These are phyloP conservation scores for Spea hammondii DNA, from an alignment of 2,797 vertebrate genomes.

Conservation along the genomic window DNA sequence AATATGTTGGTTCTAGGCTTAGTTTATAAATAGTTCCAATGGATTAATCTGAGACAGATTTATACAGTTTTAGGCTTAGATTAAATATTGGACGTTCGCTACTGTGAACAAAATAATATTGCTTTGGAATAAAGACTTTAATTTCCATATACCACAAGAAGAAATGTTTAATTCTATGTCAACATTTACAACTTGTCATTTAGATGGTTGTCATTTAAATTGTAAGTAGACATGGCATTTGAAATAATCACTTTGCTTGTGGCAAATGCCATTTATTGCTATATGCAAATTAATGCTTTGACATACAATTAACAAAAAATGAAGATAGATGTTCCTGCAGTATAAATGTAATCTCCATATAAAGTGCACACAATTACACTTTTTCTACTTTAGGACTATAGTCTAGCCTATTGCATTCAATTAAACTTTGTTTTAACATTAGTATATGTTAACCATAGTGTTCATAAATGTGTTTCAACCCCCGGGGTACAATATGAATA, in stretches of 20 bases:
- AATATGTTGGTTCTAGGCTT: no score
- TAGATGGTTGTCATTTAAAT: slow-evolving; percentile 45
- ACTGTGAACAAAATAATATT: slow-evolving; percentile 14
- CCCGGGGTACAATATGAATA: slow-evolving; percentile 8
- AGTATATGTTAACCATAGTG: slow-evolving; percentile 25
- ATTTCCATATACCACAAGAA: neutral
- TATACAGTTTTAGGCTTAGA: neutral
- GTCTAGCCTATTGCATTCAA: slow-evolving; percentile 9
- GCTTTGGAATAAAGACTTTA: slow-evolving; percentile 24
- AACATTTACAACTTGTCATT: slow-evolving; percentile 44
- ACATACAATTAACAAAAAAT: slow-evolving; percentile 50
- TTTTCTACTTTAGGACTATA: slow-evolving; percentile 11
- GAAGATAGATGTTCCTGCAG: slow-evolving; percentile 36
- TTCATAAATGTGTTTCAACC: slow-evolving; percentile 18
- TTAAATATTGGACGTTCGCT: slow-evolving; percentile 4
- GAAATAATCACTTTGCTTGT: slow-evolving; percentile 48
- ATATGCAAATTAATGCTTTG: slow-evolving; percentile 49
- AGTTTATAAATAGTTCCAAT: neutral
- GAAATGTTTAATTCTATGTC: slow-evolving; percentile 39
- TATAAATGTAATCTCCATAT: slow-evolving; percentile 44
- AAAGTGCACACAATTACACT: slow-evolving; percentile 3
- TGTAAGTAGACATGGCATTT: slow-evolving; percentile 36
- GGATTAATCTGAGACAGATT: neutral
- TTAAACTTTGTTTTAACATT: slow-evolving; percentile 28
- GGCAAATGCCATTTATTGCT: slow-evolving; percentile 49